A percentile compares a stretch with the other conserved stretches of the same genome.
phyloP scores from a whole-genome alignment of 2,888 invertebrate species.

The Erebia epiphron region DNA sequence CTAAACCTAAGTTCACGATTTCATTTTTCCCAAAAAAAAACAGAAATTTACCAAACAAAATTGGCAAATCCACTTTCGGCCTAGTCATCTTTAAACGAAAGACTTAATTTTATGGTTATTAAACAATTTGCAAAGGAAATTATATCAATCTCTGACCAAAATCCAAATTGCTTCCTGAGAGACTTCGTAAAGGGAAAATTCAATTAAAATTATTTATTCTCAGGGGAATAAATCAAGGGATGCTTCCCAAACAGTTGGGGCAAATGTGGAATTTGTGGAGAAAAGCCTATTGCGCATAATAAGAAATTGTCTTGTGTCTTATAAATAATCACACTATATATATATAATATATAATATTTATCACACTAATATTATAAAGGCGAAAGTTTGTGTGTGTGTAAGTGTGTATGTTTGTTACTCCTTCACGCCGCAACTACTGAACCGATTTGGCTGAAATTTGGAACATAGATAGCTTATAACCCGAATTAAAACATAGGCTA shows the following conservation, averaged over 20 bases:
- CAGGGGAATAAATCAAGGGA: constrained; percentile 4
- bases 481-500: no score
- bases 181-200: constrained; percentile 1
- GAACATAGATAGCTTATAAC: no score
- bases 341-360: no score
- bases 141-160: constrained; percentile 24
- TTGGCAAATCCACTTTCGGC: background rate
- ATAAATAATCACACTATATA: no score
- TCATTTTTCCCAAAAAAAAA: background rate
- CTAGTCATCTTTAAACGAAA: background rate
- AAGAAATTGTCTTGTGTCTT: no score
- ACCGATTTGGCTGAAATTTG: no score
- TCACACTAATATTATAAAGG: no score
- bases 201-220: constrained; percentile 20
- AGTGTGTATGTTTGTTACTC: no score
- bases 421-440: no score
- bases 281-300: no score
- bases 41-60: background rate
- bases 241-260: background rate
- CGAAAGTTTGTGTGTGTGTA: no score
- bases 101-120: constrained; percentile 20
- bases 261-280: background rate
- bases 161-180: background rate
- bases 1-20: background rate
- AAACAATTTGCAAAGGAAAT: constrained; percentile 28